Evolutionary conservation across 2,888 invertebrate species (phyloP).

Genomic region (Eupithecia centaureata): DNA sequence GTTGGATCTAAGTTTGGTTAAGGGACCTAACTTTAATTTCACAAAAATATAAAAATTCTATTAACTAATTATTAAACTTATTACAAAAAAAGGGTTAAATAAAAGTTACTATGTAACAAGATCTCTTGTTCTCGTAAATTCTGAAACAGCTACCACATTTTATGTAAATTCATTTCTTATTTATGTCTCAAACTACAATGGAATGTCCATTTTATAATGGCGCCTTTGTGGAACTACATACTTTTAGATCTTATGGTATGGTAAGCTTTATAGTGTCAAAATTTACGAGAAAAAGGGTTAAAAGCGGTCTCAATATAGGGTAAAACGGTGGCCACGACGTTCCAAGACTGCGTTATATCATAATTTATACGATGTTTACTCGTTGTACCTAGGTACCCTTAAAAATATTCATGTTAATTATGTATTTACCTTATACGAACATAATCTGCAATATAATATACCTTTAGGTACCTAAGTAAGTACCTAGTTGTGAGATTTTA

Average conservation of each 20-base stretch:
- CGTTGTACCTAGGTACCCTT: constrained; percentile 52
- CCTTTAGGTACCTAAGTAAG: background rate
- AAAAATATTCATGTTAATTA: constrained; percentile 42
- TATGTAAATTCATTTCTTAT: background rate
- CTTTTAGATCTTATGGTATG: background rate
- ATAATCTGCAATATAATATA: constrained; percentile 20
- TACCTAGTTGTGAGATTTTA: background rate
- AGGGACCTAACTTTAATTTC: background rate
- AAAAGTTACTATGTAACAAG: constrained; percentile 33
- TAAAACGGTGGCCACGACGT: constrained; percentile 64
- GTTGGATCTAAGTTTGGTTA: no score
- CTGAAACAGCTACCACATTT: background rate
- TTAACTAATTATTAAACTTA: background rate
- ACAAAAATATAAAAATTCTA: background rate
- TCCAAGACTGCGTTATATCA: constrained; percentile 77
- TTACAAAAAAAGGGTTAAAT: constrained; percentile 21
- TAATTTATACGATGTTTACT: constrained; percentile 68
- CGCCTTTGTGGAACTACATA: background rate
- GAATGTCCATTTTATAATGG: background rate
- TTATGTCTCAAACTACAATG: background rate
- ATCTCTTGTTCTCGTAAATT: constrained; percentile 6
- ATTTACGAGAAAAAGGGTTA: constrained; percentile 12
- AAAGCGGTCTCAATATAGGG: constrained; percentile 65
- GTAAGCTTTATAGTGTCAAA: background rate
- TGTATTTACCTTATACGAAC: constrained; percentile 22